Percentiles rank a stretch among this genome's conserved stretches.
Evolutionary conservation across 2,888 invertebrate species (phyloP).

Genomic region (Trichogramma evanescens): DNA sequence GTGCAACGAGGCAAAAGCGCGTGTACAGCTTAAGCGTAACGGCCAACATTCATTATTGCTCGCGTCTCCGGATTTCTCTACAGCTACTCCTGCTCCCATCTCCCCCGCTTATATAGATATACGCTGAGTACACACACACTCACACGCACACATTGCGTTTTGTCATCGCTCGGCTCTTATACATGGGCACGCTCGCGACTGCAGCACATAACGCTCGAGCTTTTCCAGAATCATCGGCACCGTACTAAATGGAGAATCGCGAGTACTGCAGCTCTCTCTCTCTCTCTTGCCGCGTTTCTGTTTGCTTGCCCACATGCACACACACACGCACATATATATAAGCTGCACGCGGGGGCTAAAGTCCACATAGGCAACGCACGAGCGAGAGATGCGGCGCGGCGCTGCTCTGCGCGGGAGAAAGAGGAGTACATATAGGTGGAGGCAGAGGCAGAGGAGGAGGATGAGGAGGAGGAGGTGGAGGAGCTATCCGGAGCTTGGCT

Average conservation of each 20-base stretch:
- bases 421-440: too few relatives aligned
- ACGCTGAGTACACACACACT: conserved; percentile 27
- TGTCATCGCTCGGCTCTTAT: not conserved
- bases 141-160: not conserved
- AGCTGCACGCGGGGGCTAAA: not conserved
- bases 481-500: not conserved
- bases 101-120: conserved; percentile 34
- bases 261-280: too few relatives aligned
- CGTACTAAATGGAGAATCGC: too few relatives aligned
- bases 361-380: conserved; percentile 11
- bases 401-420: not conserved
- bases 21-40: conserved; percentile 22
- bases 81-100: conserved; percentile 26
- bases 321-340: conserved; percentile 16
- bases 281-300: too few relatives aligned
- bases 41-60: conserved; percentile 41
- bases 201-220: conserved; percentile 31
- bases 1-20: too few relatives aligned
- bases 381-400: not conserved
- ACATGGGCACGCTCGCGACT: not conserved
- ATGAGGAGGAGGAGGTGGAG: not conserved
- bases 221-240: conserved; percentile 40
- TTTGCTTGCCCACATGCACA: conserved; percentile 25
- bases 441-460: too few relatives aligned
- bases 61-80: conserved; percentile 21